Conservation (phyloP, 2,797 vertebrate species). For the Thaleichthys pacificus region DNA sequence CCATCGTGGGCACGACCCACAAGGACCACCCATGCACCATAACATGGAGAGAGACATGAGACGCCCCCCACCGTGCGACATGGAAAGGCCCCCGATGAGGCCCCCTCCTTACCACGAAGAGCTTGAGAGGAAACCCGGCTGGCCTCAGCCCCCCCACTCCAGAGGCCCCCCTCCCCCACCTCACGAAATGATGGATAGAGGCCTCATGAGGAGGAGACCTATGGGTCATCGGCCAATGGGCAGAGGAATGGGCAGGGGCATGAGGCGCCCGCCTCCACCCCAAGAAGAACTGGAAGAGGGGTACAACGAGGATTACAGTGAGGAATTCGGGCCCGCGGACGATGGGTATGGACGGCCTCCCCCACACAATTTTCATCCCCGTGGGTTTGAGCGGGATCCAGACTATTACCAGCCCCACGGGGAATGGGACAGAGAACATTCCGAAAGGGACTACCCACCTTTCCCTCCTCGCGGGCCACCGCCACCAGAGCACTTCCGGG, state of each 20-base stretch:
- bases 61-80: constrained; percentile 72
- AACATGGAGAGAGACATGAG: constrained; percentile 73
- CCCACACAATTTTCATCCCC: constrained; percentile 74
- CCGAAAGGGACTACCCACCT: constrained; percentile 75
- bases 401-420: constrained; percentile 75
- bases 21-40: constrained; percentile 61
- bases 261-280: constrained; percentile 64
- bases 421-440: constrained; percentile 80
- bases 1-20: constrained; percentile 59
- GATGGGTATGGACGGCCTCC: constrained; percentile 77
- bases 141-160: constrained; percentile 66
- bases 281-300: constrained; percentile 74
- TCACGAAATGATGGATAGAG: constrained; percentile 70
- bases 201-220: constrained; percentile 64
- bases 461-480: constrained; percentile 72
- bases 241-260: constrained; percentile 63
- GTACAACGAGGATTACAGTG: constrained; percentile 60
- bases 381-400: constrained; percentile 75
- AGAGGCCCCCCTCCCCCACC: constrained; percentile 75
- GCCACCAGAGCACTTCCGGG: constrained; percentile 82
- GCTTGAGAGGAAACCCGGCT: constrained; percentile 61
- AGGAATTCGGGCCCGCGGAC: constrained; percentile 69
- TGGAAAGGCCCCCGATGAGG: constrained; percentile 52
- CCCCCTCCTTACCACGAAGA: constrained; percentile 57
- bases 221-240: constrained; percentile 45